Conservation (phyloP, 2,888 invertebrate genomes). For the Tachina lurida region DNA sequence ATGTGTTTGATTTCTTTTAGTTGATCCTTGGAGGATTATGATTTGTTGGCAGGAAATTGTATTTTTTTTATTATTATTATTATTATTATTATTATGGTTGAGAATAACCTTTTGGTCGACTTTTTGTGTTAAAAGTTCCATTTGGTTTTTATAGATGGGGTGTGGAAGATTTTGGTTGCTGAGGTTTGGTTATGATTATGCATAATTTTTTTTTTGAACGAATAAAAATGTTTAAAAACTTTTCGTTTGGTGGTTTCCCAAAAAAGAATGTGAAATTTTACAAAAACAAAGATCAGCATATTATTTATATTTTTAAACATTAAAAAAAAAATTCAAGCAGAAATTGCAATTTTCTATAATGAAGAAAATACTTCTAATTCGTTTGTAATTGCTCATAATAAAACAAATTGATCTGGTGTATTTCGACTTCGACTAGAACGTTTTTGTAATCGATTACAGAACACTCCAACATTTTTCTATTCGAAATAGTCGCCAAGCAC, state of each 20-base stretch:
- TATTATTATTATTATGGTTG: slow-evolving; percentile 12
- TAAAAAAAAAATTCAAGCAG: too few relatives aligned
- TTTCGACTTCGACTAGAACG: too few relatives aligned
- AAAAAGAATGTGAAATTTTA: too few relatives aligned
- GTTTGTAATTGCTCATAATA: too few relatives aligned
- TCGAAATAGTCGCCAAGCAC: too few relatives aligned
- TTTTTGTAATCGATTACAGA: too few relatives aligned
- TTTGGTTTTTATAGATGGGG: slow-evolving; percentile 24
- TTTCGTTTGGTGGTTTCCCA: neutral
- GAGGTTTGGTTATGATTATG: slow-evolving; percentile 61
- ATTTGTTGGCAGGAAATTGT: slow-evolving; percentile 65
- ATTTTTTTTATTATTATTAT: slow-evolving; percentile 28
- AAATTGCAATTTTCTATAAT: too few relatives aligned
- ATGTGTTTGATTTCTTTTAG: slow-evolving; percentile 64
- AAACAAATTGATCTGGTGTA: too few relatives aligned
- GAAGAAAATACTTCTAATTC: too few relatives aligned
- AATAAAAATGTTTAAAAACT: neutral
- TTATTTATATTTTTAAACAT: too few relatives aligned
- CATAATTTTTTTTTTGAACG: slow-evolving; percentile 53
- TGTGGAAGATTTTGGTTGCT: slow-evolving; percentile 62
- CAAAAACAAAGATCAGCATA: too few relatives aligned
- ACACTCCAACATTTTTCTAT: too few relatives aligned
- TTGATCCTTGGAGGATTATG: slow-evolving; percentile 68
- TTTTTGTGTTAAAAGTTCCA: slow-evolving; percentile 40
- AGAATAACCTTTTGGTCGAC: slow-evolving; percentile 50